Base-by-base conservation (phyloP, 2,113 vertebrate genomes). In the Saccopteryx leptura region DNA sequence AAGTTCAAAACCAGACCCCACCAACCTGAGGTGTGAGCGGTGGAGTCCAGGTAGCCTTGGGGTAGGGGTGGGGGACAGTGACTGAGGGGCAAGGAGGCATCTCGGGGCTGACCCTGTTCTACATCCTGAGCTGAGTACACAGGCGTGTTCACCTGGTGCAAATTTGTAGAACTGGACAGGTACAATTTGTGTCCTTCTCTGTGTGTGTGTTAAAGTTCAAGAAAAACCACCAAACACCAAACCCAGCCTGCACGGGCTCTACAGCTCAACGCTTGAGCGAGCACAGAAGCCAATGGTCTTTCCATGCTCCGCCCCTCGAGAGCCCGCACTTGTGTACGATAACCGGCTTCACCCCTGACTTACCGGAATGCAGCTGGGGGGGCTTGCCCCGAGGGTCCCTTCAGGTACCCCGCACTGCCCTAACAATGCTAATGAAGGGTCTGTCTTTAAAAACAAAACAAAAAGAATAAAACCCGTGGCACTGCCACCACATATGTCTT, bases 401-500 rank as follows among this genome's bases (percentile, higher is more conserved):
- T 68, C 31, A 15, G 9, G n/a, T 66, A 31, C 2, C 4, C 19
- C 1, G 31, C 65, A 4, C 1, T 26, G 63, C 63, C 26, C 7
- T 4, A 8, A 33, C 66, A 19, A 33, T 6, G n/a, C 17, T 9
- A 9, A 69, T 18, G 3, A 33, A 71, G 4, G 10, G 66, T 33
- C 15, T 39, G 9, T 19, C 15, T 69, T 69, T 19, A 33, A 18
- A 39, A 17, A 66, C 39, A 12, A 26, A 19, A 33, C 63, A n/a
- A 69, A 7, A 3, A 7, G 4, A 33, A 8, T 0, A 21, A n/a
- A 28, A 12, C 56, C 17, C 12, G 1, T 2, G 21, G 18, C 24
- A 3, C 50, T 8, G 33, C 21, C n/a, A 10, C n/a, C 33, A 8
- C 1, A 0, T 7, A 60, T 0, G 0, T 63, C 78, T 54, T 10